Conservation (phyloP, 2,888 invertebrate genomes). For the Proisotoma minuta region DNA sequence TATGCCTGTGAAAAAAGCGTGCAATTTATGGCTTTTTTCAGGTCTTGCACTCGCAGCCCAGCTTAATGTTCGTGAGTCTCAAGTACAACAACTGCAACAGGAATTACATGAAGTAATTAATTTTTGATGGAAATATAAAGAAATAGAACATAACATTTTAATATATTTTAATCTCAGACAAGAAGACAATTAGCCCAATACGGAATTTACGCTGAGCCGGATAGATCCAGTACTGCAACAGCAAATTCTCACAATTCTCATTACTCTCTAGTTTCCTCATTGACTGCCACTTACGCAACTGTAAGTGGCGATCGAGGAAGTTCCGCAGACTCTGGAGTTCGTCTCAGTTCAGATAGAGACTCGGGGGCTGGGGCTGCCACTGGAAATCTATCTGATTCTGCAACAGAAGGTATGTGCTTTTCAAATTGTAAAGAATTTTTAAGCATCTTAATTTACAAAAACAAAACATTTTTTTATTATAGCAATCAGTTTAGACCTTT, state of each 20-base stretch:
- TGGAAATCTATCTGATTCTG: slow-evolving; percentile 73
- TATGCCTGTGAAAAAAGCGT: too few relatives aligned
- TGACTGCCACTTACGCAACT: slow-evolving; percentile 46
- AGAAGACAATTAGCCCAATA: slow-evolving; percentile 62
- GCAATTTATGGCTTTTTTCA: too few relatives aligned
- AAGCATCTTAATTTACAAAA: neutral
- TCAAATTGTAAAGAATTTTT: neutral
- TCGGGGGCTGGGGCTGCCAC: slow-evolving; percentile 55
- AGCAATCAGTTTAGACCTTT: slow-evolving; percentile 47
- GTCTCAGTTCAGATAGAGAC: slow-evolving; percentile 75
- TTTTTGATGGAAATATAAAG: slow-evolving; percentile 7
- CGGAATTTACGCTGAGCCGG: slow-evolving; percentile 80
- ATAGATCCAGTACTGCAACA: slow-evolving; percentile 51
- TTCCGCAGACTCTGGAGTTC: slow-evolving; percentile 78
- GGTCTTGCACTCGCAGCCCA: slow-evolving; percentile 79
- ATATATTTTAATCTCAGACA: slow-evolving; percentile 54
- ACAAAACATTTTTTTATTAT: neutral
- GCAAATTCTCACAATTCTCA: slow-evolving; percentile 46
- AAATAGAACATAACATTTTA: slow-evolving; percentile 1
- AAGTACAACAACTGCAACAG: slow-evolving; percentile 76
- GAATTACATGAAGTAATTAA: slow-evolving; percentile 70
- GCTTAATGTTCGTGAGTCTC: slow-evolving; percentile 78
- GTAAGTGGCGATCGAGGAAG: slow-evolving; percentile 41
- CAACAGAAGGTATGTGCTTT: slow-evolving; percentile 61
- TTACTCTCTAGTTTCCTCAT: slow-evolving; percentile 46